Evolutionary conservation across 2,113 vertebrate genomes (phyloP), one percentile per base, ranked within the genome.

Genomic region (Abramis brama): DNA sequence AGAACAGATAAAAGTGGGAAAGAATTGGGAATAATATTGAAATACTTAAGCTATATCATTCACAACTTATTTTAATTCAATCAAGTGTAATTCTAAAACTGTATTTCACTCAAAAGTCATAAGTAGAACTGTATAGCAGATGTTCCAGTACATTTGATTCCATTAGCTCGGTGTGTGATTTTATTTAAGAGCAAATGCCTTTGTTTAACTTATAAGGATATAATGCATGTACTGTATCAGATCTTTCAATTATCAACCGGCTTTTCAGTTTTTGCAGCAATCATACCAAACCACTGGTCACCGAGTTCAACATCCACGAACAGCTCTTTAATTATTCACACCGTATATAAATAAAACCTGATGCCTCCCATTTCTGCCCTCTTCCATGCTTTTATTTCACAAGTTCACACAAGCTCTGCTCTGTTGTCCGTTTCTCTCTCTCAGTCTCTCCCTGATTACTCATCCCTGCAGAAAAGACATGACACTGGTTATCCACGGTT

Each of bases 251-350:
- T 4, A 70, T 9, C 45, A 33, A 12, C 2, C 12, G 3, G 30
- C 74, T 25, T n/a, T 15, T 30, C 25, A 33, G 25, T 17, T 7
- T 75, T 15, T 3, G 11, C 36, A 64, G 17, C 83, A 36, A 73
- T 76, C 27, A 23, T 4, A 47, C 11, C 66, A 64, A 21, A 27
- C 55, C 39, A 62, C 78, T 62, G 86, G 57, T 79, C 79, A 79
- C 25, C 6, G 71, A 68, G 82, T 85, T 77, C 52, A 74, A 68
- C 79, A 81, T 30, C 45, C 39, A 50, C 0, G 23, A n/a, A 68
- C 17, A 6, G 52, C 80, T 84, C 64, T 77, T 87, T 27, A 87
- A 87, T 86, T 71, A 89, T 86, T 89, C 19, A 86, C 33, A 43
- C 15, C 13, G 70, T 77, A 80, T 62, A 73, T 80, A 87, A 76